Percentiles rank a stretch among this genome's conserved stretches.
Conservation (phyloP, 1,140 invertebrate genomes). For the Pogonomyrmex californicus region DNA sequence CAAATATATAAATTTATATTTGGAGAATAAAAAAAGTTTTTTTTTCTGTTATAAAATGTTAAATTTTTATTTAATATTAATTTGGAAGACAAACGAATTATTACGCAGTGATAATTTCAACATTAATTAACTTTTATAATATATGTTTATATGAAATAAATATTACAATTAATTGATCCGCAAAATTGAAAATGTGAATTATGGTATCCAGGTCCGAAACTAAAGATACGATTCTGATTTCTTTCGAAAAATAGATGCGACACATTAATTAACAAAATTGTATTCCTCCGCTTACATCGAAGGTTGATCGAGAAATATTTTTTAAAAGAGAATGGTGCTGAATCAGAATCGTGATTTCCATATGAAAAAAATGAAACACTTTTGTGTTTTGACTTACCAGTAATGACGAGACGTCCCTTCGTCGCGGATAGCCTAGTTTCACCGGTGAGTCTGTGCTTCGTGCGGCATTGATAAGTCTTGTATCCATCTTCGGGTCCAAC, state of each 20-base stretch:
- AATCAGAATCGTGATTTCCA: conserved; percentile 76
- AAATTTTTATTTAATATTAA: conserved; percentile 25
- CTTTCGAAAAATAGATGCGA: background rate
- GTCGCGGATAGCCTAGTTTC: conserved; percentile 97
- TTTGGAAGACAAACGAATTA: background rate
- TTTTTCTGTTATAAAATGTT: background rate
- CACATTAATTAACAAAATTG: background rate
- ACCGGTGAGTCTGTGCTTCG: conserved; percentile 96
- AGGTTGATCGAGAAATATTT: conserved; percentile 19
- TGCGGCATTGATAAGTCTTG: conserved; percentile 97
- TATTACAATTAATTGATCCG: background rate
- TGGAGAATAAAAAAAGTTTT: background rate
- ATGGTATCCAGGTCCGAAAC: conserved; percentile 68
- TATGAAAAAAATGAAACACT: conserved; percentile 52
- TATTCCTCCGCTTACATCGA: background rate
- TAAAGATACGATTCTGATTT: conserved; percentile 74
- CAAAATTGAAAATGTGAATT: background rate
- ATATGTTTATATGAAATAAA: background rate
- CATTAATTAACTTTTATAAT: conserved; percentile 20
- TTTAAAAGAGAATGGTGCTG: background rate
- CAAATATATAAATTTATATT: background rate
- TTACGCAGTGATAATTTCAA: background rate
- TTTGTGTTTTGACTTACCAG: conserved; percentile 91
- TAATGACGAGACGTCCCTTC: conserved; percentile 97
- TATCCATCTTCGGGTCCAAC: conserved; percentile 97